Percentiles rank a stretch among this genome's conserved stretches.
These are phyloP conservation scores for Lissonota sp. DNA, from an alignment of 2,888 invertebrate species.

Conservation along the genomic window DNA sequence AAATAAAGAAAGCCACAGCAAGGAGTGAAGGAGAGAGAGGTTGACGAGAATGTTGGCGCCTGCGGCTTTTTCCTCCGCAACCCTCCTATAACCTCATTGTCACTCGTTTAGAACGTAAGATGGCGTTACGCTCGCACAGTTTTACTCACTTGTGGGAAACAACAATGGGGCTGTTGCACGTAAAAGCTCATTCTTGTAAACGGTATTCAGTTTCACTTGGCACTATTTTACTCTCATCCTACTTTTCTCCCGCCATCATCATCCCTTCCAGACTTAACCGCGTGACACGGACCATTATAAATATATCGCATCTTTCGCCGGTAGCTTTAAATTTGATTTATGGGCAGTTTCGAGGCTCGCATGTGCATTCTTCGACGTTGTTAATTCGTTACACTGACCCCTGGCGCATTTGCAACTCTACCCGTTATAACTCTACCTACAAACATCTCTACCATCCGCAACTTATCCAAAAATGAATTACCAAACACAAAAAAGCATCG, in stretches of 20 bases:
- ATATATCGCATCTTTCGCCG: not conserved
- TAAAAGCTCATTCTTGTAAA: too few relatives aligned
- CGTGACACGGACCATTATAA: too few relatives aligned
- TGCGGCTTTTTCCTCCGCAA: constrained; percentile 11
- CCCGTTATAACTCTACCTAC: not conserved
- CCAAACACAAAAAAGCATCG: not conserved
- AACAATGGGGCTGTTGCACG: too few relatives aligned
- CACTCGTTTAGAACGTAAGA: too few relatives aligned
- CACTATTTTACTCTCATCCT: too few relatives aligned
- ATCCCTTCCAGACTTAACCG: too few relatives aligned
- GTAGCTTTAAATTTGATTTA: constrained; percentile 80
- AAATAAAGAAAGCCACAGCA: not conserved
- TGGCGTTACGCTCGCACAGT: too few relatives aligned
- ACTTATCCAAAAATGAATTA: too few relatives aligned
- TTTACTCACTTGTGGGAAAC: too few relatives aligned
- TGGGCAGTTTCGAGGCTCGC: constrained; percentile 75
- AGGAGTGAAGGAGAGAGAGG: not conserved
- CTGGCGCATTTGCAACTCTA: constrained; percentile 63
- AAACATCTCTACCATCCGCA: too few relatives aligned
- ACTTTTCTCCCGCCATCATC: too few relatives aligned
- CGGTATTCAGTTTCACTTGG: too few relatives aligned
- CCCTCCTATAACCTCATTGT: not conserved
- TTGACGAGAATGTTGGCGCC: not conserved
- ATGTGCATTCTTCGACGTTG: constrained; percentile 75
- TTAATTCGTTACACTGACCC: constrained; percentile 78